A percentile compares a stretch with the other conserved stretches of the same genome.
phyloP scores from a whole-genome alignment of 2,888 invertebrate species.

The Tanypteryx hageni region DNA sequence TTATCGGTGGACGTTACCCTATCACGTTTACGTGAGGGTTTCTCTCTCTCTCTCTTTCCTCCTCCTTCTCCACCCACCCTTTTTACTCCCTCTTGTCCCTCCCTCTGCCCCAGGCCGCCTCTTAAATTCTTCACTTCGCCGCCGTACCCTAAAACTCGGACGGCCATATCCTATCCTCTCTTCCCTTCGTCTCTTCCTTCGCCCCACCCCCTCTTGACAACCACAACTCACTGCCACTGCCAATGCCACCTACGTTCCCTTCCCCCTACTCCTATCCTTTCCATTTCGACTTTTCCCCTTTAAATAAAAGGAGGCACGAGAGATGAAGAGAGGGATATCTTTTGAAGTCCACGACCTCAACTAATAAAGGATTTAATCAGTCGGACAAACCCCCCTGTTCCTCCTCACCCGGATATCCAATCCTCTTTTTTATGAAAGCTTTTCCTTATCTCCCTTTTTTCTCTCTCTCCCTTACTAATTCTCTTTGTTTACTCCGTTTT shows the following conservation, averaged over 20 bases:
- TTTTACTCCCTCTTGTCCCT: not conserved
- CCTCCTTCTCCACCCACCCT: not conserved
- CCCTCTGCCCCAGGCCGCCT: not conserved
- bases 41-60: not conserved
- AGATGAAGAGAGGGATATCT: not conserved
- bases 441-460: not conserved
- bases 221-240: too few relatives aligned
- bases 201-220: too few relatives aligned
- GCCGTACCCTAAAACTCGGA: not conserved
- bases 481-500: not conserved
- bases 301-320: not conserved
- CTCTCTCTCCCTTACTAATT: not conserved
- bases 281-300: too few relatives aligned
- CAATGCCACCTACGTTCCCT: too few relatives aligned
- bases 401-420: slow-evolving; percentile 7
- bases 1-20: not conserved
- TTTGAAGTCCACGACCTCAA: slow-evolving; percentile 25
- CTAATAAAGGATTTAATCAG: slow-evolving; percentile 35
- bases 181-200: not conserved
- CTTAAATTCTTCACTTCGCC: not conserved
- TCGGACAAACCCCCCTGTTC: slow-evolving; percentile 14
- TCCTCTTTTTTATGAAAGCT: slow-evolving; percentile 35
- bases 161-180: not conserved
- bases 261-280: too few relatives aligned
- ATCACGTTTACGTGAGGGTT: not conserved